Evolutionary conservation across 1,140 invertebrate genomes (phyloP).

Genomic region (Drosophila nigrodunni): DNA sequence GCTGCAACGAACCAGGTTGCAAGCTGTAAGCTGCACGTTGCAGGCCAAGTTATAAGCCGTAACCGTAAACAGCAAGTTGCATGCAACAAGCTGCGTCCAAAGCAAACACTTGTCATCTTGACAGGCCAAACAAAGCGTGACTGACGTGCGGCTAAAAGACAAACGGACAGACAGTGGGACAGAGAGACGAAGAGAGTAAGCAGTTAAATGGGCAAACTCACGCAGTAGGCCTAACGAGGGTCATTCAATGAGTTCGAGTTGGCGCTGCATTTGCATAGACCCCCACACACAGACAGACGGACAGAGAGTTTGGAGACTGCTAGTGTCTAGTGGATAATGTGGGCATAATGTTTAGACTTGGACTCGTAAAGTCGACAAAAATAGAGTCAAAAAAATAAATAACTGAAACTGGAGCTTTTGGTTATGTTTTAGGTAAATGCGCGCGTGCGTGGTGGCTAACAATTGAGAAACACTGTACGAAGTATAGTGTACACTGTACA

Average conservation of each 20-base stretch:
- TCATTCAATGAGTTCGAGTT: constrained; percentile 66
- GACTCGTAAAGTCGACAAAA: constrained; percentile 8
- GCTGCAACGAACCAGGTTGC: constrained; percentile 43
- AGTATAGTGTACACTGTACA: constrained; percentile 25
- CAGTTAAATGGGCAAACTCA: constrained; percentile 31
- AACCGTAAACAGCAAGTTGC: constrained; percentile 11
- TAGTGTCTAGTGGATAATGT: constrained; percentile 50
- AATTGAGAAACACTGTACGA: constrained; percentile 75
- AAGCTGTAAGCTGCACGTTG: constrained; percentile 19
- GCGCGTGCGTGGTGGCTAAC: constrained; percentile 81
- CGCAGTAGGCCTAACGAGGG: constrained; percentile 73
- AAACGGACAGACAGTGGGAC: constrained; percentile 4
- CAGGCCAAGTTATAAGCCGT: not conserved
- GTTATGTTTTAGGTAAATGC: constrained; percentile 76
- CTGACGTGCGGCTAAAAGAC: constrained; percentile 54
- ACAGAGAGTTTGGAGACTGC: constrained; percentile 5
- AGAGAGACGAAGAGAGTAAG: constrained; percentile 4
- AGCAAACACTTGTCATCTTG: constrained; percentile 83
- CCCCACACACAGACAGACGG: constrained; percentile 36
- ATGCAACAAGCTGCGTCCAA: constrained; percentile 43
- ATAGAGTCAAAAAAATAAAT: too few relatives aligned
- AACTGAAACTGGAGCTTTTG: constrained; percentile 60
- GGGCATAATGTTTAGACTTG: constrained; percentile 63
- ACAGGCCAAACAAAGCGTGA: constrained; percentile 82
- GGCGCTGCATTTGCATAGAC: constrained; percentile 73